Evolutionary conservation across 1,140 invertebrate species (phyloP), one percentile per base, ranked within the genome.

Genomic region (Cherax destructor): DNA sequence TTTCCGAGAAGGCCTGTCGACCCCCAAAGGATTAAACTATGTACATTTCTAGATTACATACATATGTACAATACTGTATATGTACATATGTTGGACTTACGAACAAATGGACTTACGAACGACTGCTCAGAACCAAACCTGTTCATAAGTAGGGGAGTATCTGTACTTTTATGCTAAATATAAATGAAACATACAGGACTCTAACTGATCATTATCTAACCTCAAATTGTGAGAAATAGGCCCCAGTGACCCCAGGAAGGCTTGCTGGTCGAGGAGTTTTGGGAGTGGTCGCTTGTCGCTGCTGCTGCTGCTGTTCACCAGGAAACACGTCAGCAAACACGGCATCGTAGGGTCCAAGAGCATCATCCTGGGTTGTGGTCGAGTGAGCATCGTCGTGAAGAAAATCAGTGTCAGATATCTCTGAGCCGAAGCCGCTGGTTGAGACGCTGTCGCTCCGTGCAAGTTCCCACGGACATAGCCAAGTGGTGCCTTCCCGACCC

Each of bases 361-460:
- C 74, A 49, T 93, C 92, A 49, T 93, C 92, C 50, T 84, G 89
- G 65, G 79, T 86, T 50, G 84, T 78, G 7, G 79, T 88, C 4
- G 92, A 92, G 49, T 91, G 88, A 24, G 74, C 88, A 74, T 92
- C 92, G n/a, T 93, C 93, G 13, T 92, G 91, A 21, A 92, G 81
- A 78, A 93, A 92, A 80, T 94, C 94, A 69, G 92, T 92, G 83
- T 94, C 94, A 11, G 94, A 94, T 49, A 94, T 93, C 91, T 94
- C 94, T 50, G 94, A 94, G 18, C 94, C 94, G 52, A 94, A 92
- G 7, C 94, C 94, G 92, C 94, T 94, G 49, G 94, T 94, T 30
- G 94, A 94, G n/a, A 94, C 93, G 18, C 94, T 94, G 92, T 94
- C 94, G 18, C 94, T 94, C 6, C 94, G 92, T 24, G 93, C 92